Evolutionary conservation across 2,888 invertebrate species (phyloP), one percentile per base, ranked within the genome.

Genomic region (Leptopilina drosophilae): DNA sequence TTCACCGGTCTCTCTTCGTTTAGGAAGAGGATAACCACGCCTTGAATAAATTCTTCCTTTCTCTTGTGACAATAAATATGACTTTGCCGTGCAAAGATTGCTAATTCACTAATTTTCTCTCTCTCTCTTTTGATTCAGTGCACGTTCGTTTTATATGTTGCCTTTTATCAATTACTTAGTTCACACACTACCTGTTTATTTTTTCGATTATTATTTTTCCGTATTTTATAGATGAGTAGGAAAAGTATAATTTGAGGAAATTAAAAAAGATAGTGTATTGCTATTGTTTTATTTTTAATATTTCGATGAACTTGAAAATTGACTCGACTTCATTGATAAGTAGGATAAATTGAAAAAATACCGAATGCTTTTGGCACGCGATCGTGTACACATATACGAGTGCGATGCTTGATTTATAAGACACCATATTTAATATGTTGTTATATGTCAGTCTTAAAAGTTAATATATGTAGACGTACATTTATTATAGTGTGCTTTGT

Each of bases 21-120:
- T 75, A 69, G 64, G 56, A 20, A 49, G 42, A 73, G 73, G 69
- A 77, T 64, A 81, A 79, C 80, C 82, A 81, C 80, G 78, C 78
- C 82, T 82, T 81, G 82, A 78, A 80, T 84, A 84, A 83, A 85
- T 85, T 84, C 83, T 84, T 85, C 78, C 79, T 73, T 82, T 59
- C 53, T 53, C 33, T 26, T 20, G 42, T 49, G 62, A 62, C 62
- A 62, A 20, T 15, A 65, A 77, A 64, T 12, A 66, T 42, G 56
- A 56, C 15, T 62, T 62, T 62, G 15, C 20, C 20, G 15, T 62
- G 62, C 15, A 15, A 20, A 20, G 20, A 20, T 62, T 62, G 49
- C 49, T 49, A 49, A 49, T 49, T 49, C 49, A 49, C 49, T 49
- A 49, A 49, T 49, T 49, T 12, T 49, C 49, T 49, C 12, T 49